Evolutionary conservation across 2,888 invertebrate species (phyloP).

Genomic region (Acleris laterana): DNA sequence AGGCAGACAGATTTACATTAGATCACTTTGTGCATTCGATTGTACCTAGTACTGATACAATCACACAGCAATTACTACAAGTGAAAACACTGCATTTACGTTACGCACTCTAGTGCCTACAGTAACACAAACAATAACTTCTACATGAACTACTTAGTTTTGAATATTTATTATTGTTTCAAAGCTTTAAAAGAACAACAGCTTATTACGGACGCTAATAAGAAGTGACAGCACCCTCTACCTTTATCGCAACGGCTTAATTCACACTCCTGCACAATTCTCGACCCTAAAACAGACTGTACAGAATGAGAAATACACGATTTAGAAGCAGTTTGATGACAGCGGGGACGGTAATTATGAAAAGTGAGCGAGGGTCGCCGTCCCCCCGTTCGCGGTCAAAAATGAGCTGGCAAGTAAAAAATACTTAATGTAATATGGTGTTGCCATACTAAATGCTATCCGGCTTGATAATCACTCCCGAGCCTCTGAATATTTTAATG

Average conservation of each 20-base stretch:
- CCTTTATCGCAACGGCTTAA: slow-evolving; percentile 52
- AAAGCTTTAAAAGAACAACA: slow-evolving; percentile 15
- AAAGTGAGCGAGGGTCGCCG: slow-evolving; percentile 50
- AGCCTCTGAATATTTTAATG: slow-evolving; percentile 74
- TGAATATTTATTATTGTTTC: too few relatives aligned
- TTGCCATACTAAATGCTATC: slow-evolving; percentile 69
- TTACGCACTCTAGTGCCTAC: too few relatives aligned
- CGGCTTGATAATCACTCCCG: slow-evolving; percentile 70
- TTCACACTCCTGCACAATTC: slow-evolving; percentile 61
- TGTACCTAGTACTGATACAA: too few relatives aligned
- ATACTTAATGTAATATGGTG: slow-evolving; percentile 71
- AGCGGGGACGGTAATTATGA: slow-evolving; percentile 70
- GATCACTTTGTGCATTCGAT: too few relatives aligned
- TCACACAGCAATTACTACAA: too few relatives aligned
- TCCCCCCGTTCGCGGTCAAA: slow-evolving; percentile 55
- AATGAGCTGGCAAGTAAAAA: slow-evolving; percentile 60
- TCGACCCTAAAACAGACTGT: slow-evolving; percentile 46
- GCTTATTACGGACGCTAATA: slow-evolving; percentile 67
- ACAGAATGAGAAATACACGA: slow-evolving; percentile 65
- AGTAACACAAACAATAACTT: too few relatives aligned
- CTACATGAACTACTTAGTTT: too few relatives aligned
- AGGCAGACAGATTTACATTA: too few relatives aligned
- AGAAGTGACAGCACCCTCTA: slow-evolving; percentile 60
- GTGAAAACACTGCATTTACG: too few relatives aligned
- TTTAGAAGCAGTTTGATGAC: slow-evolving; percentile 58